Conservation (phyloP, 1,140 invertebrate species). For the Drosophila rufa region DNA sequence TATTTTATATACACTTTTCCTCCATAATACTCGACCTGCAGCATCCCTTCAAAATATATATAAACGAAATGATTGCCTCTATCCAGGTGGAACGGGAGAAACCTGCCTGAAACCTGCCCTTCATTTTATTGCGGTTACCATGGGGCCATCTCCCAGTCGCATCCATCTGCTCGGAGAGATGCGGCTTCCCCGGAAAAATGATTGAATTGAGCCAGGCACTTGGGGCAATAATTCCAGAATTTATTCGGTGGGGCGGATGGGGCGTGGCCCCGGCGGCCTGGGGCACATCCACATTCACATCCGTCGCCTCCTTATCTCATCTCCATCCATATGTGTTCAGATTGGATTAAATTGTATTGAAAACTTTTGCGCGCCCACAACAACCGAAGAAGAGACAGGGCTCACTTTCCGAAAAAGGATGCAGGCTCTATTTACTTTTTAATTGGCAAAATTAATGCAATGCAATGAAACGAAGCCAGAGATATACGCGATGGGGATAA, state of each 20-base stretch:
- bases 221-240: slow-evolving; percentile 31
- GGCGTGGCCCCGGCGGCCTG: slow-evolving; percentile 4
- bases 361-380: slow-evolving; percentile 51
- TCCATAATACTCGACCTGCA: not conserved
- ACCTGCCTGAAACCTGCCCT: not conserved
- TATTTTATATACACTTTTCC: not conserved
- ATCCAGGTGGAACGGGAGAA: not conserved
- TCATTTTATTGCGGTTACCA: slow-evolving; percentile 8
- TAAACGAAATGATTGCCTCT: slow-evolving; percentile 9
- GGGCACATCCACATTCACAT: slow-evolving; percentile 13
- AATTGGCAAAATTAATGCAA: slow-evolving; percentile 84
- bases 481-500: slow-evolving; percentile 10
- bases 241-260: not conserved
- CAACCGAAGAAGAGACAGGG: slow-evolving; percentile 29
- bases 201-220: slow-evolving; percentile 44
- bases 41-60: not conserved
- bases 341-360: slow-evolving; percentile 76
- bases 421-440: slow-evolving; percentile 83
- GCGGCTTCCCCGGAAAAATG: slow-evolving; percentile 35
- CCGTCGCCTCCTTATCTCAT: not conserved
- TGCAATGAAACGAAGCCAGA: slow-evolving; percentile 78
- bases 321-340: slow-evolving; percentile 14
- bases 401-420: slow-evolving; percentile 50
- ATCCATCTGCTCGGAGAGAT: not conserved
- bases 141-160: not conserved